Conservation (phyloP, 2,888 invertebrate genomes). For the Cordilura impudica region DNA sequence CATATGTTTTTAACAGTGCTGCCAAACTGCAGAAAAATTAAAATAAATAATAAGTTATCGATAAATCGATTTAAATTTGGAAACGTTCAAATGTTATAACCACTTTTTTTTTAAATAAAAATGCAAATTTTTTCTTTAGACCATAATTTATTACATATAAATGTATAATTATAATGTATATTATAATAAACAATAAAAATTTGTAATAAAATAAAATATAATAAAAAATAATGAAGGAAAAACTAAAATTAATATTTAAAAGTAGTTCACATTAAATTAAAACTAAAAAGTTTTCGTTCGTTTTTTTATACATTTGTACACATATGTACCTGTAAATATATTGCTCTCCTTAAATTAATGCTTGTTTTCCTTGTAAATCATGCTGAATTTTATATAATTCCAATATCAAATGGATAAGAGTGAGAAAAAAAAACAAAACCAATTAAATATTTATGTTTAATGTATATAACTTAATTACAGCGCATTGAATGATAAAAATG, state of each 20-base stretch:
- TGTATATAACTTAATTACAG: slow-evolving; percentile 17
- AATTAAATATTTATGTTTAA: neutral
- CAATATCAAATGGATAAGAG: slow-evolving; percentile 5
- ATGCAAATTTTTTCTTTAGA: neutral
- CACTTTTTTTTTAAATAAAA: no score
- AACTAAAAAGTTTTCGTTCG: no score
- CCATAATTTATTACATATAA: slow-evolving; percentile 31
- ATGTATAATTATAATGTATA: slow-evolving; percentile 14
- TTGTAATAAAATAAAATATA: neutral
- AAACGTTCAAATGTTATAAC: neutral
- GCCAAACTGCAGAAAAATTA: neutral
- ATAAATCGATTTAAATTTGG: neutral
- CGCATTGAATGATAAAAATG: slow-evolving; percentile 8
- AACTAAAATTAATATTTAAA: neutral
- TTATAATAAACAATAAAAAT: neutral
- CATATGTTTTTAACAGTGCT: neutral
- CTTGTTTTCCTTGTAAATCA: slow-evolving; percentile 13
- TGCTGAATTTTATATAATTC: neutral
- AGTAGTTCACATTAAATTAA: no score
- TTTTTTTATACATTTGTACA: no score
- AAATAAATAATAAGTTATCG: neutral
- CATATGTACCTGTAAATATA: neutral
- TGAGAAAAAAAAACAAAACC: neutral
- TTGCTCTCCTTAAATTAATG: slow-evolving; percentile 1
- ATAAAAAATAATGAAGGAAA: neutral